phyloP scores from a whole-genome alignment of 1,140 invertebrate species.

The Atta cephalotes region DNA sequence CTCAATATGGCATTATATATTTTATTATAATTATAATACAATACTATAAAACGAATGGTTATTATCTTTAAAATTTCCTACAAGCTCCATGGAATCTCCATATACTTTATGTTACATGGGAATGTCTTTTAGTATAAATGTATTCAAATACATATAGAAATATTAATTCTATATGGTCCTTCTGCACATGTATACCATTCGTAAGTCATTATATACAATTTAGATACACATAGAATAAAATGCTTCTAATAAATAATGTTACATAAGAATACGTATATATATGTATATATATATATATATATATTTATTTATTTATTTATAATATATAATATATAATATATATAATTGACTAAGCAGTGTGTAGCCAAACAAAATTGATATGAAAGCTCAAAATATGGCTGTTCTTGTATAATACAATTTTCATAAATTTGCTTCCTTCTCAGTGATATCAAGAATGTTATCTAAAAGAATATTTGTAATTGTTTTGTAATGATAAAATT shows the following conservation, averaged over 20 bases:
- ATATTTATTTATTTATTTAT: no score
- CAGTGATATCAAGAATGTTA: slow-evolving; percentile 3
- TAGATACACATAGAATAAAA: slow-evolving; percentile 69
- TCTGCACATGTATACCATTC: slow-evolving; percentile 63
- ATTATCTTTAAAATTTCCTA: slow-evolving; percentile 72
- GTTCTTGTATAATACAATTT: slow-evolving; percentile 39
- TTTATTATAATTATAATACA: slow-evolving; percentile 68
- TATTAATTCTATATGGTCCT: slow-evolving; percentile 71
- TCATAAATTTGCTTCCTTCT: slow-evolving; percentile 42
- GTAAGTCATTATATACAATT: slow-evolving; percentile 68
- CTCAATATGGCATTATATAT: slow-evolving; percentile 45
- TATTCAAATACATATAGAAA: slow-evolving; percentile 75
- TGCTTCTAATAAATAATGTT: slow-evolving; percentile 76
- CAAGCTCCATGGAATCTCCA: slow-evolving; percentile 50
- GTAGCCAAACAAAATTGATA: slow-evolving; percentile 64
- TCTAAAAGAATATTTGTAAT: slow-evolving; percentile 33
- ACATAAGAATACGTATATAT: slow-evolving; percentile 13
- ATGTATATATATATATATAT: no score
- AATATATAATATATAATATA: slow-evolving; percentile 22
- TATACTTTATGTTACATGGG: slow-evolving; percentile 21
- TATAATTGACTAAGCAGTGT: slow-evolving; percentile 78
- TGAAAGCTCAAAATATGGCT: slow-evolving; percentile 55
- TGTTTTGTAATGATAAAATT: slow-evolving; percentile 32
- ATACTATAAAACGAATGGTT: slow-evolving; percentile 67
- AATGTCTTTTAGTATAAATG: slow-evolving; percentile 73